A percentile compares a stretch with the other conserved stretches of the same genome.
These are phyloP conservation scores for Drosophila persimilis DNA, from an alignment of 1,140 invertebrate species.

Conservation along the genomic window DNA sequence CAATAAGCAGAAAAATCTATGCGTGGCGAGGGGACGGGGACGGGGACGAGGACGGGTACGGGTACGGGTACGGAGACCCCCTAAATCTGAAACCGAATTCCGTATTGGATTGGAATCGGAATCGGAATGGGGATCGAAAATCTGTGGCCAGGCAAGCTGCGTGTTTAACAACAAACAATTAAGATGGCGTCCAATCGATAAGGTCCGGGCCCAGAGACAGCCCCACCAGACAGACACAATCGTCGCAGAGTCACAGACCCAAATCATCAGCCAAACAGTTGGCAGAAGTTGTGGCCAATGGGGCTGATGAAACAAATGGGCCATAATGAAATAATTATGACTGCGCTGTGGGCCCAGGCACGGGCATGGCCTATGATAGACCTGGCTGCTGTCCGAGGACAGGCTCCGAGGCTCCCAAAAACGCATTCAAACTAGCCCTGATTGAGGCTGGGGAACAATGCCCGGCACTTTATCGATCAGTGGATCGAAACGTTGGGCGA, in stretches of 20 bases:
- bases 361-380: conserved; percentile 47
- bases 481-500: conserved; percentile 50
- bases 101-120: conserved; percentile 26
- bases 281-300: conserved; percentile 68
- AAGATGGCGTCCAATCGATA: conserved; percentile 81
- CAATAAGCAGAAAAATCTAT: conserved; percentile 77
- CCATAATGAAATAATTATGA: conserved; percentile 82
- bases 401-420: conserved; percentile 47
- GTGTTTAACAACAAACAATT: conserved; percentile 82
- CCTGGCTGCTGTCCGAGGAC: conserved; percentile 5
- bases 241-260: conserved; percentile 3
- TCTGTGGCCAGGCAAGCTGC: conserved; percentile 51
- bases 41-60: conserved; percentile 5
- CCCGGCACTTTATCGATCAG: conserved; percentile 55
- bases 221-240: conserved; percentile 4
- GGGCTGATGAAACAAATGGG: conserved; percentile 77
- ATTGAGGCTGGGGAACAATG: conserved; percentile 64
- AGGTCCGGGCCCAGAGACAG: conserved; percentile 30
- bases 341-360: conserved; percentile 53
- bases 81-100: conserved; percentile 47
- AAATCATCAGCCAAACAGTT: conserved; percentile 50
- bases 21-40: conserved; percentile 26
- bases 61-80: background rate
- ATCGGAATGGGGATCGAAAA: conserved; percentile 31
- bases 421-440: conserved; percentile 68